Evolutionary conservation across 2,113 vertebrate species (phyloP).

Genomic region (Myotis davidii): DNA sequence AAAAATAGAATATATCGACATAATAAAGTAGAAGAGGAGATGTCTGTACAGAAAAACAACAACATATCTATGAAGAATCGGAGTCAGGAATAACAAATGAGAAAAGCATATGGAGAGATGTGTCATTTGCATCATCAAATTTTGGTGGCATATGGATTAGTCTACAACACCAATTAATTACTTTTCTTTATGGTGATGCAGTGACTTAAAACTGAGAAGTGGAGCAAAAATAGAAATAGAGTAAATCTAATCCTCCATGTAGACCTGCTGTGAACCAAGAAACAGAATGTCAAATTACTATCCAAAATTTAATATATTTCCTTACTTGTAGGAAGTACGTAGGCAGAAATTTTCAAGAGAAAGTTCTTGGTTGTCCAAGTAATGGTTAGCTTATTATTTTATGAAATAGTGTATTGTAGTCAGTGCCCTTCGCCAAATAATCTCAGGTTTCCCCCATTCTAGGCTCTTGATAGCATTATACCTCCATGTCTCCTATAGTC

Average conservation of each 20-base stretch:
- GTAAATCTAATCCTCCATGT: background rate
- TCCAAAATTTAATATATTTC: background rate
- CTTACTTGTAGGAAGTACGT: background rate
- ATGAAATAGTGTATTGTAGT: background rate
- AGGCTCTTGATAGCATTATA: background rate
- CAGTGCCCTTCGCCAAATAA: background rate
- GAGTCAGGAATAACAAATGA: constrained; percentile 25
- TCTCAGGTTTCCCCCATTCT: background rate
- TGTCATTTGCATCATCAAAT: constrained; percentile 14
- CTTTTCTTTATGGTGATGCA: constrained; percentile 36
- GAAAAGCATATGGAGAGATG: constrained; percentile 44
- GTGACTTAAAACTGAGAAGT: constrained; percentile 45
- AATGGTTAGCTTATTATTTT: background rate
- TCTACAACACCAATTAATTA: constrained; percentile 35
- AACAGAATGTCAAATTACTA: background rate
- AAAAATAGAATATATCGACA: constrained; percentile 17
- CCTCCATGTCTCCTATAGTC: background rate
- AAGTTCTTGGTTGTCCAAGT: background rate
- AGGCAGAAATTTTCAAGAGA: constrained; percentile 26
- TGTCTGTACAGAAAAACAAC: background rate
- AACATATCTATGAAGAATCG: background rate
- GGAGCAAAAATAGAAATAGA: constrained; percentile 31
- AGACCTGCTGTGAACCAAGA: constrained; percentile 15
- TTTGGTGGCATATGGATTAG: constrained; percentile 54
- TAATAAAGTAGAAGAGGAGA: constrained; percentile 24